Conservation (phyloP, 2,797 vertebrate species). For the Pygocentrus nattereri region DNA sequence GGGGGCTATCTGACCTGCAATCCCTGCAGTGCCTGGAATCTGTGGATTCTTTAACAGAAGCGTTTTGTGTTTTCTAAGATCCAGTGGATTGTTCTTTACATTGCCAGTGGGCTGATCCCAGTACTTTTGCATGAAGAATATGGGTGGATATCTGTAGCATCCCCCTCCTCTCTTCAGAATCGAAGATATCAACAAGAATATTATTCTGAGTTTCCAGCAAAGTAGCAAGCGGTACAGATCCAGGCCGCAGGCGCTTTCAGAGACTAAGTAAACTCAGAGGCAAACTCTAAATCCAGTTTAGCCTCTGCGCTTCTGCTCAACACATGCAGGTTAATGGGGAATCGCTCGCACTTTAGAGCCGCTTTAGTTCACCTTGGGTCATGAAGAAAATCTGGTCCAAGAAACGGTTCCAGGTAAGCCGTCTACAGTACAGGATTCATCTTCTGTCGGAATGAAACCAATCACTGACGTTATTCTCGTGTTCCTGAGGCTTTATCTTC, state of each 20-base stretch:
- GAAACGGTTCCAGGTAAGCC: slow-evolving; percentile 61
- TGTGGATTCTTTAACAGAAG: slow-evolving; percentile 10
- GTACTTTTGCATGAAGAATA: slow-evolving; percentile 16
- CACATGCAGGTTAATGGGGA: slow-evolving; percentile 22
- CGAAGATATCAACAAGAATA: slow-evolving; percentile 11
- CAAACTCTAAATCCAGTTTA: not conserved
- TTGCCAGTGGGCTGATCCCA: not conserved
- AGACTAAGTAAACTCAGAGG: not conserved
- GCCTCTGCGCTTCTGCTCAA: slow-evolving; percentile 14
- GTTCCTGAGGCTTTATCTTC: not conserved
- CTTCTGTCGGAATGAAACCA: not conserved
- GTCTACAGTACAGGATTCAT: not conserved
- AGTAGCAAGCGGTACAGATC: slow-evolving; percentile 13
- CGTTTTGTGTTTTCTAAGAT: not conserved
- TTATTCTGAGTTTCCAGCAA: not conserved
- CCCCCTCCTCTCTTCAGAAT: not conserved
- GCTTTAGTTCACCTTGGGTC: slow-evolving; percentile 36
- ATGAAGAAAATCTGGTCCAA: slow-evolving; percentile 65
- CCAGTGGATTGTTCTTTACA: not conserved
- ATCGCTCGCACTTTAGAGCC: slow-evolving; percentile 12
- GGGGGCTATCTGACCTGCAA: slow-evolving; percentile 20
- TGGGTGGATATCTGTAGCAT: slow-evolving; percentile 15
- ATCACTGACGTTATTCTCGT: not conserved
- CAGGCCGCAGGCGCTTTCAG: not conserved
- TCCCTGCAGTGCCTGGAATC: slow-evolving; percentile 27